Conservation (phyloP, 2,113 vertebrate genomes). For the human (Homo sapiens) region GRCh38 chr9:117109501-117110000, state of each 20-base stretch:
- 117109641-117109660: slow-evolving; percentile 55
- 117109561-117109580: not conserved
- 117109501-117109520: not conserved
- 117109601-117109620: not conserved
- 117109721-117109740: slow-evolving; percentile 57
- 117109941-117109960: slow-evolving; percentile 16
- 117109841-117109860: not conserved
- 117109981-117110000: not conserved
- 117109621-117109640: slow-evolving; percentile 52
- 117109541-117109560: not conserved
- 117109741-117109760: slow-evolving; percentile 58
- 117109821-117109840: not conserved
- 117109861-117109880: not conserved
- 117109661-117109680: slow-evolving; percentile 45
- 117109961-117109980: slow-evolving; percentile 19
- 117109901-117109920: not conserved
- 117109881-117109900: not conserved
- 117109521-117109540: slow-evolving; percentile 39
- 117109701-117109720: slow-evolving; percentile 53
- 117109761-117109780: slow-evolving; percentile 45
- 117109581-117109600: slow-evolving; percentile 26
- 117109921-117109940: not conserved
- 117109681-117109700: slow-evolving; percentile 46
- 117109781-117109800: not conserved
- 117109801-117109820: slow-evolving; percentile 43